A percentile compares a stretch with the other conserved stretches of the same genome.
phyloP scores from a whole-genome alignment of 2,797 vertebrate species.

The Dromococcyx pavoninus region DNA sequence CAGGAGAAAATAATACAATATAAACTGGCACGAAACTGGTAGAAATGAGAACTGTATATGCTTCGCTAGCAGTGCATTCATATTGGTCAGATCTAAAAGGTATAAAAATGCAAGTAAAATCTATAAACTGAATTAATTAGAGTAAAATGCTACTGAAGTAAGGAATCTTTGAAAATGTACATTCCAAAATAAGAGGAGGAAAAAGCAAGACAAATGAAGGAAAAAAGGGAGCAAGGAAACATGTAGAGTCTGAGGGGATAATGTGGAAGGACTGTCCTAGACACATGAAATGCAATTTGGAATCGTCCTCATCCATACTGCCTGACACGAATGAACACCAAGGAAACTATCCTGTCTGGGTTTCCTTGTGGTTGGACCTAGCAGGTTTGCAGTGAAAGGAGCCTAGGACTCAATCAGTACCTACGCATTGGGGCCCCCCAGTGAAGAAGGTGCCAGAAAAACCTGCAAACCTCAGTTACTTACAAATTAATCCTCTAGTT shows the following conservation, averaged over 20 bases:
- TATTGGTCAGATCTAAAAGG: background rate
- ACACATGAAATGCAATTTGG: background rate
- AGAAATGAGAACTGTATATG: background rate
- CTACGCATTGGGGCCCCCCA: rapidly evolving
- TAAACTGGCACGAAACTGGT: background rate
- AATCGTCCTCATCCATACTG: background rate
- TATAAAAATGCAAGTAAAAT: background rate
- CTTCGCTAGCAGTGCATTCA: background rate
- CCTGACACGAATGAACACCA: background rate
- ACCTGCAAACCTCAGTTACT: background rate
- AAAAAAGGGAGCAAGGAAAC: background rate
- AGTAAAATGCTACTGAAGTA: background rate
- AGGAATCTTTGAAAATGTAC: background rate
- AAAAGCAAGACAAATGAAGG: background rate
- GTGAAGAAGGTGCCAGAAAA: background rate
- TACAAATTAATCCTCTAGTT: background rate
- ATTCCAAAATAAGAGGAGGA: background rate
- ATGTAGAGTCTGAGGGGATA: background rate
- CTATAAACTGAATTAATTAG: background rate
- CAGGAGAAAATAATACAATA: background rate
- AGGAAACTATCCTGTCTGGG: background rate
- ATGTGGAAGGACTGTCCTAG: background rate
- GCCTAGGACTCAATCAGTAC: background rate
- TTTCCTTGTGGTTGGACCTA: background rate
- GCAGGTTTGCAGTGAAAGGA: background rate